Base-by-base conservation (phyloP, 2,113 vertebrate genomes). In the Eulemur macaco region DNA sequence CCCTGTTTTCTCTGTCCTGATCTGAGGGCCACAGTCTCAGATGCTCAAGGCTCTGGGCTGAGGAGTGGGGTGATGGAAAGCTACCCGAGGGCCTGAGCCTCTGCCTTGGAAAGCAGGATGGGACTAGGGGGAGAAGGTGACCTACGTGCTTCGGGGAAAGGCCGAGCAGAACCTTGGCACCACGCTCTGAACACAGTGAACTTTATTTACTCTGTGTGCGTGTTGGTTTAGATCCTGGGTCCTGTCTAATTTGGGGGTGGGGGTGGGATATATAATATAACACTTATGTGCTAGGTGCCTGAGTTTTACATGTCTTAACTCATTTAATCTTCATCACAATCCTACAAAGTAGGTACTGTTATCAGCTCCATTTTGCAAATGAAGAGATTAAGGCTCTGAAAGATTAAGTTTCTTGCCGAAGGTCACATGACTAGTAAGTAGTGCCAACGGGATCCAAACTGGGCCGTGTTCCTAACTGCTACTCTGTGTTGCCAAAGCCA, bases 11-110 rank as follows among this genome's bases (percentile, higher is more conserved):
- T 45, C 89, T 80, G 9, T 68, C 47, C n/a, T 80, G 4, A 60
- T 3, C 15, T 0, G 11, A 45, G 76, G 58, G 54, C 68, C 39
- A 6, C 12, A 13, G n/a, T 27, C 42, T 18, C 42, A 42, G 37
- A 42, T 27, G 45, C n/a, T 76, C 25, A 34, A 31, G 47, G 29
- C 14, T 64, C 37, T 45, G 31, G 60, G 17, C 2, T 58, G 60
- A 73, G 52, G 63, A 37, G 29, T 54, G 13, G 27, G 14, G 60
- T 39, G 63, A 56, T 11, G 39, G 66, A 64, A 60, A 81, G 64
- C 78, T 85, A 29, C 78, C 23, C 0, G 0, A 64, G 23, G 37
- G 21, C 1, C 45, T 2, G 1, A 6, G 5, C 27, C 73, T 78
- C 23, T 29, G 34, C 71, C 73, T 45, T 10, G 39, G 39, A 50